Conservation (phyloP, 1,140 invertebrate genomes). For the Homalodisca vitripennis region DNA sequence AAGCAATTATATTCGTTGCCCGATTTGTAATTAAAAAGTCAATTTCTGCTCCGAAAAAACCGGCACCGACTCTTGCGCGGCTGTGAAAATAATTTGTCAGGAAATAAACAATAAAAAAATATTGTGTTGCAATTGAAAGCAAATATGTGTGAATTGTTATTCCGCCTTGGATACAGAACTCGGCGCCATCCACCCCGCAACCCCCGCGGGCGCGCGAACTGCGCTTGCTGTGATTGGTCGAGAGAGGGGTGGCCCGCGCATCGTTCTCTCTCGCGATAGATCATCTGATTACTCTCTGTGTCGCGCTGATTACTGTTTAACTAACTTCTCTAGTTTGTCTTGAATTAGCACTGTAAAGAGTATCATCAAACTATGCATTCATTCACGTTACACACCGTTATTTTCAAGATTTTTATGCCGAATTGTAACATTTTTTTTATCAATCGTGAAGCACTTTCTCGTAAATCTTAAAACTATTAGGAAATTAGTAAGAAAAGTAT, state of each 20-base stretch:
- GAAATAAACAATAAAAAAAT: constrained; percentile 16
- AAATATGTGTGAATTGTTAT: constrained; percentile 18
- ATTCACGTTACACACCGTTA: not conserved
- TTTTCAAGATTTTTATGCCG: not conserved
- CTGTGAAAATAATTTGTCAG: constrained; percentile 13
- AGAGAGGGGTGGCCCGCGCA: not conserved
- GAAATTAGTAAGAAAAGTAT: no score
- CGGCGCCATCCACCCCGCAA: no score
- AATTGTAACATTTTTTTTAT: not conserved
- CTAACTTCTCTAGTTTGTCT: no score
- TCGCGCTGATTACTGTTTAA: not conserved
- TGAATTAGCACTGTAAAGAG: not conserved
- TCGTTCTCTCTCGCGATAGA: not conserved
- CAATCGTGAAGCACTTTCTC: no score
- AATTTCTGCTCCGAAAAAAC: constrained; percentile 11
- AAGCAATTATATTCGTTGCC: constrained; percentile 7
- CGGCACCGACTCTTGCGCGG: not conserved
- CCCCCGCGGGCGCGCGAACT: not conserved
- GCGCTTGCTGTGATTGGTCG: not conserved
- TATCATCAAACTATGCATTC: not conserved
- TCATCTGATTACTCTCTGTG: not conserved
- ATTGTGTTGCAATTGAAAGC: constrained; percentile 12
- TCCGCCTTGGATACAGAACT: constrained; percentile 11
- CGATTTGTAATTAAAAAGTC: constrained; percentile 18
- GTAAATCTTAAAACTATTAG: no score